Evolutionary conservation across 2,888 invertebrate species (phyloP).

Genomic region (Hydraecia micacea): DNA sequence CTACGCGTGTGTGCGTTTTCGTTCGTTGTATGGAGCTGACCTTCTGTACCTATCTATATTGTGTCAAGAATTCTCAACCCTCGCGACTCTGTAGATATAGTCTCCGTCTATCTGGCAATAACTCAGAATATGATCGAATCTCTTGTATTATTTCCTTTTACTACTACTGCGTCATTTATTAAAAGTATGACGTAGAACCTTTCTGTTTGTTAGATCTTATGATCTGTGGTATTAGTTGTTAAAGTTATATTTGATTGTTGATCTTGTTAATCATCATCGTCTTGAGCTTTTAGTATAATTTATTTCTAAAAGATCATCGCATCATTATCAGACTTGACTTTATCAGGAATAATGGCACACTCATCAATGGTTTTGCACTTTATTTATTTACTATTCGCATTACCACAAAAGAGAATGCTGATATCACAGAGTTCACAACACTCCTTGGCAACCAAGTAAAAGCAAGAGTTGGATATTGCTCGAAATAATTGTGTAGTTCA

Average conservation of each 20-base stretch:
- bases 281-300: no score
- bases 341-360: no score
- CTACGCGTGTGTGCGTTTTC: not conserved
- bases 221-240: not conserved
- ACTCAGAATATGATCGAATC: slow-evolving; percentile 34
- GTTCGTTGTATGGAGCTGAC: not conserved
- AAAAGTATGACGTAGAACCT: slow-evolving; percentile 2
- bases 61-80: not conserved
- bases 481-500: no score
- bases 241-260: not conserved
- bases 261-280: not conserved
- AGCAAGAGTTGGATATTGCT: no score
- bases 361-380: no score
- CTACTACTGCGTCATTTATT: not conserved
- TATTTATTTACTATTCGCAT: no score
- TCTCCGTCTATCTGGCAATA: slow-evolving; percentile 13
- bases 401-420: no score
- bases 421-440: no score
- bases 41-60: not conserved
- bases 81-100: not conserved
- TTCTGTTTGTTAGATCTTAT: not conserved
- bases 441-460: no score
- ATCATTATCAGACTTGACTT: no score
- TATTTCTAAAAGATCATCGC: no score
- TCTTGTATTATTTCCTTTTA: slow-evolving; percentile 5